Evolutionary conservation across 2,113 vertebrate species (phyloP).

Genomic region (Oncorhynchus mykiss): DNA sequence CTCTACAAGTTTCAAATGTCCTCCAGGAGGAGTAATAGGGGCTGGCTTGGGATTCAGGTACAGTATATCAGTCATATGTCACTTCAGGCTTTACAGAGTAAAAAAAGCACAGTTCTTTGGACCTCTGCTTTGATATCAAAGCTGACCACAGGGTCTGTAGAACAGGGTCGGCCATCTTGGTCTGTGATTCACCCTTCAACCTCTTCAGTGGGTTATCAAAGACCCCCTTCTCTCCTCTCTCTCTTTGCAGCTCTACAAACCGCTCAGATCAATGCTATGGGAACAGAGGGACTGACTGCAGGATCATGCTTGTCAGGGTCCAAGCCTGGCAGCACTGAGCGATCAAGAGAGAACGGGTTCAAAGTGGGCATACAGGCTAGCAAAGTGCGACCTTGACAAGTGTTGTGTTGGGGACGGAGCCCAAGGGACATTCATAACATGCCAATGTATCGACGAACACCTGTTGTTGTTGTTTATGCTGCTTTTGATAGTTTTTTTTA

Average conservation of each 20-base stretch:
- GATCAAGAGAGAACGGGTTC: constrained; percentile 19
- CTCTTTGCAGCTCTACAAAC: constrained; percentile 38
- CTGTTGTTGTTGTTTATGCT: background rate
- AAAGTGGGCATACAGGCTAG: background rate
- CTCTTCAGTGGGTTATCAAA: constrained; percentile 36
- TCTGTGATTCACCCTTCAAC: background rate
- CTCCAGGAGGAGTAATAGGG: too few relatives aligned
- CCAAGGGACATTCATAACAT: background rate
- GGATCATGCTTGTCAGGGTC: constrained; percentile 26
- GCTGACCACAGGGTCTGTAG: too few relatives aligned
- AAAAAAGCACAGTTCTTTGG: background rate
- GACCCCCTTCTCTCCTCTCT: constrained; percentile 11
- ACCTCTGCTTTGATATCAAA: too few relatives aligned
- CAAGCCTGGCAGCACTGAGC: constrained; percentile 2
- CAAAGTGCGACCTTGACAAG: too few relatives aligned
- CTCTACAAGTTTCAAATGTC: too few relatives aligned
- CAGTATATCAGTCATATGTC: too few relatives aligned
- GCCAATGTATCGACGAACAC: background rate
- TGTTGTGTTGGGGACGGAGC: background rate
- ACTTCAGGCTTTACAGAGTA: background rate
- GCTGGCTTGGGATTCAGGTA: too few relatives aligned
- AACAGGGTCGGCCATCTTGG: too few relatives aligned
- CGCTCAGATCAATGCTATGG: background rate
- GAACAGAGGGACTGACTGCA: constrained; percentile 23
- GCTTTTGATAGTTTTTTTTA: background rate